Base-by-base conservation (phyloP, 2,113 vertebrate species). In the Picathartes gymnocephalus region DNA sequence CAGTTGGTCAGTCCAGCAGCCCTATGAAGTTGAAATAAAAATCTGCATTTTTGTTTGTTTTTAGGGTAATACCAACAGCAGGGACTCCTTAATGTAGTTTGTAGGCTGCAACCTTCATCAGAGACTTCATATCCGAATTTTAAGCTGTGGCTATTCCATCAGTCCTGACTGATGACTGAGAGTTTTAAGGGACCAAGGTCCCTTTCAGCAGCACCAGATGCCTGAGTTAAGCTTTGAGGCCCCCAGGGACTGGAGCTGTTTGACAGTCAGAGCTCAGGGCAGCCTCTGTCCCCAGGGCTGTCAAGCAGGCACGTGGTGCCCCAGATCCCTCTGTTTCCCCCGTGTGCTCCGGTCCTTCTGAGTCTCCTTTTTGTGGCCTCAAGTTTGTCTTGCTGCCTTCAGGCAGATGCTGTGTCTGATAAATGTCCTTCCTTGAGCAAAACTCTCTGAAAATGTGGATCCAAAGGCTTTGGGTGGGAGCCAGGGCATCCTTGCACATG, bases 201-300 rank as follows among this genome's bases (percentile, higher is more conserved):
- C 27, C 16, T n/a, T 86, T 54, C 27, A 39, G 40, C 62, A 80
- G 48, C 2, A 7, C 30, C 0, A 0, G 11, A 6, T 11, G 9
- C 28, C 54, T 53, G 22, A 62, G 45, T 45, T 48, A 72, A 72
- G 40, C 61, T 73, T 51, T 28, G 33, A 10, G 39, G 22, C 24
- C 66, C 5, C 5, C 16, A 25, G 16, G 18, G 42, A 4, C 50
- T 4, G 2, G 64, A 62, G 56, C 47, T 33, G 17, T 62, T 50
- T 31, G 68, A 22, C 31, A 71, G 53, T 17, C 54, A 40, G 22
- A 72, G 39, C n/a, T 30, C 27, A 27, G 65, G 44, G 57, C 47
- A 78, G 24, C 23, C 40, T 66, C 39, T 37, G 57, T 78, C 33
- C 44, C 25, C 60, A 33, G 66, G 64, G 66, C 53, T 76, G 76